Evolutionary conservation across 2,888 invertebrate species (phyloP), one percentile per base, ranked within the genome.

Genomic region (Plemyria rubiginata): DNA sequence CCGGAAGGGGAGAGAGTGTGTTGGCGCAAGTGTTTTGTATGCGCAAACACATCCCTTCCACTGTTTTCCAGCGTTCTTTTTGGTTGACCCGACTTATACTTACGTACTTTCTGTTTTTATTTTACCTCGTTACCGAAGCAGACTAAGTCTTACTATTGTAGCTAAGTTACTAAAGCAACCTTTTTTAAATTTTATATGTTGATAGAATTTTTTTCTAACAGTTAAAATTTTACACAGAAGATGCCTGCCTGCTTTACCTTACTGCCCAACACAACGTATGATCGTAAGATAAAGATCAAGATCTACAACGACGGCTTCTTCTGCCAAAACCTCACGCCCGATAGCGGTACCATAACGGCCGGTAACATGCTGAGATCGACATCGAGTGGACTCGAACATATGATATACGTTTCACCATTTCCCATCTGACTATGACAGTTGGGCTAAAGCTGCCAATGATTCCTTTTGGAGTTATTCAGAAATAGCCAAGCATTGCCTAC

Each of bases 351-450:
- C 0, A 41, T 22, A 0, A 80, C 82, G 0, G 54, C 66, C 1
- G 88, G 82, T 0, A 80, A 78, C 51, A 78, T 83, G 75, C 63
- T 86, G 0, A 87, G 87, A 2, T n/a, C n/a, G 88, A 87, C 0
- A n/a, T 64, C 75, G 38, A 82, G 80, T 22, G 69, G 73, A 4
- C 22, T 84, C 0, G 65, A 75, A 13, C 80, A 81, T 16, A 36
- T 75, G 59, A 66, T 78, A 7, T 73, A 79, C 46, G 69, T 76
- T 5, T 73, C 77, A 32, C 78, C 80, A 7, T 70, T 68, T 22
- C n/a, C 56, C 62, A 9, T 54, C 59, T 2, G 84, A 85, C 46
- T 84, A 62, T n/a, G 54, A 77, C 2, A 15, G 32, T 2, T 85
- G 84, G 84, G 78, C 73, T 0, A 22, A 51, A 0, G 67, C 67